Percentiles rank a stretch among this genome's conserved stretches.
Evolutionary conservation across 2,113 vertebrate genomes (phyloP).

Genomic region (Ptychochromis oligacanthus): DNA sequence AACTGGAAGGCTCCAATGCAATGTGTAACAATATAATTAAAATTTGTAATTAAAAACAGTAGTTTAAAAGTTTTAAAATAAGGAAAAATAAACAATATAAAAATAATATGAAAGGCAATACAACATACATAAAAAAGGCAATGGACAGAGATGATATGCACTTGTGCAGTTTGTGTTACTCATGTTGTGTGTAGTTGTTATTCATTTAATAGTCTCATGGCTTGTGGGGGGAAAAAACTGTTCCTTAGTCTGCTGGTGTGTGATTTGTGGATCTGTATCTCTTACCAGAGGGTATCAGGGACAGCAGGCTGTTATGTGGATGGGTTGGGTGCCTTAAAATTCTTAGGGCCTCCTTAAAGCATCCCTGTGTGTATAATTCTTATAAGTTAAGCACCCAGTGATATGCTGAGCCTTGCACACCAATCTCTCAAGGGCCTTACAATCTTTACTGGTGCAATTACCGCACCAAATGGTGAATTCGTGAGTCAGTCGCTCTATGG

Average conservation of each 20-base stretch:
- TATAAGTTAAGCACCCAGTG: neutral
- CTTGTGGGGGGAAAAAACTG: neutral
- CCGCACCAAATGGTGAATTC: neutral
- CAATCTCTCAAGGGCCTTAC: neutral
- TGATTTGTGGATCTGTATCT: neutral
- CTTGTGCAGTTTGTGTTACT: neutral
- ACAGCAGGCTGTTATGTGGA: no score
- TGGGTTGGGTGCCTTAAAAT: no score
- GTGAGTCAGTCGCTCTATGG: neutral
- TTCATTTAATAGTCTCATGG: neutral
- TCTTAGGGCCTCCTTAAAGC: neutral
- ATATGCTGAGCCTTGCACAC: neutral
- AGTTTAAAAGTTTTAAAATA: no score
- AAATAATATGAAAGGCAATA: no score
- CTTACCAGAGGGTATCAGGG: no score
- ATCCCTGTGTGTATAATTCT: neutral
- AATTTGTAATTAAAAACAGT: no score
- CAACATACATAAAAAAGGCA: no score
- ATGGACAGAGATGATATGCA: no score
- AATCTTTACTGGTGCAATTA: neutral
- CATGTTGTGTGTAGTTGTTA: neutral
- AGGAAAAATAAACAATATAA: no score
- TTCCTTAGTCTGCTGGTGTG: neutral
- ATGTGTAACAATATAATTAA: no score
- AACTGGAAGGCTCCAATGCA: no score